Conservation (phyloP, 2,888 invertebrate species). For the Uloborus plumipes region DNA sequence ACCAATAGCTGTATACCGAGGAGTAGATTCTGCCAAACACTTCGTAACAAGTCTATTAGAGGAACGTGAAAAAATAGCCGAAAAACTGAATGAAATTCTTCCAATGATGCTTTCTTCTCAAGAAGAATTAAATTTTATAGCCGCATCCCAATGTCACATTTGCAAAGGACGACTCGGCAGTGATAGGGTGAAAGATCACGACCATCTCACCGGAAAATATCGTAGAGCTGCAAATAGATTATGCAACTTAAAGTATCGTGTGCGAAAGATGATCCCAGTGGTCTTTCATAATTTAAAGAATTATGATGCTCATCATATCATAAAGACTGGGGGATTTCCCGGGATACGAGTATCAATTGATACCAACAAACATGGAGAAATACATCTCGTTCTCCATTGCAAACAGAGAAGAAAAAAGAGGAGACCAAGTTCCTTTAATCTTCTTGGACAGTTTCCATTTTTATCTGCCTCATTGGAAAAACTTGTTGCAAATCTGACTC, state of each 20-base stretch:
- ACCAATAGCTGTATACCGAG: not conserved
- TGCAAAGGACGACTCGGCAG: not conserved
- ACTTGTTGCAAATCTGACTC: not conserved
- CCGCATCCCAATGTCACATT: not conserved
- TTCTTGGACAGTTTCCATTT: not conserved
- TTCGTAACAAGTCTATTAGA: not conserved
- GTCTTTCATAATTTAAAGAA: conserved; percentile 15
- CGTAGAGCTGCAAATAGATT: not conserved
- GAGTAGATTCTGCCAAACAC: not conserved
- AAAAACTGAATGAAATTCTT: not conserved
- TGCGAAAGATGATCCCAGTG: not conserved
- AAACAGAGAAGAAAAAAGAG: not conserved
- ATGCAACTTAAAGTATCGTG: conserved; percentile 7
- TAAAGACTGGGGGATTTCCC: conserved; percentile 1
- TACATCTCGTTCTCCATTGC: conserved; percentile 1
- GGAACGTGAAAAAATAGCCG: not conserved
- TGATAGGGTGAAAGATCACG: not conserved
- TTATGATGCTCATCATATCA: conserved; percentile 1
- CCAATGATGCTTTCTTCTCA: not conserved
- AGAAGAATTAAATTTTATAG: not conserved
- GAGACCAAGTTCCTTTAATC: not conserved
- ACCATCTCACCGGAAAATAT: not conserved
- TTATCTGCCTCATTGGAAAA: not conserved
- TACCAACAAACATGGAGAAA: conserved; percentile 3
- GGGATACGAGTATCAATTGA: not conserved